Conservation (phyloP, 1,140 invertebrate species). For the Drosophila persimilis region DNA sequence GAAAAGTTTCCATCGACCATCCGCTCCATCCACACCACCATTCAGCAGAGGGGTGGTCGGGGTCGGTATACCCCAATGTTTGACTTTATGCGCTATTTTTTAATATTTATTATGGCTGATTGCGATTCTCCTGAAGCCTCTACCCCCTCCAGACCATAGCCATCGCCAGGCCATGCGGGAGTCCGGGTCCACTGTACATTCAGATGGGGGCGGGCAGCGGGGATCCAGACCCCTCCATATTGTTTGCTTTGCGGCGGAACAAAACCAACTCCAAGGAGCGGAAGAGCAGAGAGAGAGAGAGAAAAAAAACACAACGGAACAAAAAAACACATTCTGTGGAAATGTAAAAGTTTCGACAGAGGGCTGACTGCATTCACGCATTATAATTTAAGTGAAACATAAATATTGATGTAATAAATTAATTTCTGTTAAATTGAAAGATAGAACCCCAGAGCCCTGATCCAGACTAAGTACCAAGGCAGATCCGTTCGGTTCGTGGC, state of each 20-base stretch:
- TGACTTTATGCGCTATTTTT: slow-evolving; percentile 79
- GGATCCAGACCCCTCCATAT: neutral
- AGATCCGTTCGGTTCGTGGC: neutral
- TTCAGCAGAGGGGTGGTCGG: neutral
- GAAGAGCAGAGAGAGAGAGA: slow-evolving; percentile 1
- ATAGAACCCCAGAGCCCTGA: slow-evolving; percentile 22
- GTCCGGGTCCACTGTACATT: neutral
- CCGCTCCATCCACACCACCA: neutral
- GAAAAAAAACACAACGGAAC: neutral
- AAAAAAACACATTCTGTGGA: slow-evolving; percentile 20
- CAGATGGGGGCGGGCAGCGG: too few species aligned
- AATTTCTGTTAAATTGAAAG: slow-evolving; percentile 75
- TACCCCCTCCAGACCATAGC: neutral
- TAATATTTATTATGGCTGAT: slow-evolving; percentile 81
- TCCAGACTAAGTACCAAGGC: neutral
- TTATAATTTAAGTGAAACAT: slow-evolving; percentile 82
- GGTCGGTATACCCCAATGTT: slow-evolving; percentile 51
- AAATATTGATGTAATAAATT: slow-evolving; percentile 82
- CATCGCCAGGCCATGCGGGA: neutral
- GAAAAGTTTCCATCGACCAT: slow-evolving; percentile 65
- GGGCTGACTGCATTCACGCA: slow-evolving; percentile 77
- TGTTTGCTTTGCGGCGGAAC: slow-evolving; percentile 63
- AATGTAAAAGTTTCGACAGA: slow-evolving; percentile 63
- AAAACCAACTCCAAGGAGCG: slow-evolving; percentile 8
- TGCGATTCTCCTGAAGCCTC: slow-evolving; percentile 43